Evolutionary conservation across 1,140 invertebrate species (phyloP).

Genomic region (Chelonus insularis): DNA sequence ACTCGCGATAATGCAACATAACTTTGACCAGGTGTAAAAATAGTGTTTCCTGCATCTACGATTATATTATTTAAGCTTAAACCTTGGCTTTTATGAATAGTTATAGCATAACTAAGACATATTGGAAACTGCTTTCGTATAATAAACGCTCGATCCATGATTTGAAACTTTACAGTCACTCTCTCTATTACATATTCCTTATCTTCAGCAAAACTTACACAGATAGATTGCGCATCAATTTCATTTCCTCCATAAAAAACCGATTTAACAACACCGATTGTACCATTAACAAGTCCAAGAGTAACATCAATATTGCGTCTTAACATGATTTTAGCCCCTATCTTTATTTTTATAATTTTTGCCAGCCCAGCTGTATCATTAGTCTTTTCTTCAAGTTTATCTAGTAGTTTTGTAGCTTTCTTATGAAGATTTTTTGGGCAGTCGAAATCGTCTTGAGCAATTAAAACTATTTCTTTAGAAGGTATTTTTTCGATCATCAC

Average conservation of each 20-base stretch:
- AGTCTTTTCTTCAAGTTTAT: constrained; percentile 12
- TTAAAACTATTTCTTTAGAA: constrained; percentile 24
- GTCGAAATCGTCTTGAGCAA: constrained; percentile 19
- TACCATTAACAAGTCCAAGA: constrained; percentile 40
- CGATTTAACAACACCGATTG: constrained; percentile 36
- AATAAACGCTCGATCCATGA: constrained; percentile 41
- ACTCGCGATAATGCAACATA: constrained; percentile 52
- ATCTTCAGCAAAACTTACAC: constrained; percentile 23
- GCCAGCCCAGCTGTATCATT: constrained; percentile 31
- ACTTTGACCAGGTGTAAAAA: constrained; percentile 45
- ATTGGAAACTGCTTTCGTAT: constrained; percentile 51
- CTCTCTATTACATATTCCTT: constrained; percentile 30
- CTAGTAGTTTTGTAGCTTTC: constrained; percentile 20
- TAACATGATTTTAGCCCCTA: constrained; percentile 37
- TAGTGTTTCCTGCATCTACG: constrained; percentile 39
- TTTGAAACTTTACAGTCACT: constrained; percentile 34
- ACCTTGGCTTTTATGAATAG: constrained; percentile 53
- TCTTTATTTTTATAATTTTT: constrained; percentile 31
- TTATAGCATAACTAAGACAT: constrained; percentile 46
- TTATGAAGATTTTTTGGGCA: not conserved
- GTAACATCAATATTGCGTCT: constrained; percentile 40
- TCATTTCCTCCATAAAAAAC: constrained; percentile 19
- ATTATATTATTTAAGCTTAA: constrained; percentile 44
- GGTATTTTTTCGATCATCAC: constrained; percentile 26
- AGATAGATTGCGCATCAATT: constrained; percentile 26